Base-by-base conservation (phyloP, 37 sponge, comb jelly and placozoan species). In the Corticium candelabrum region DNA sequence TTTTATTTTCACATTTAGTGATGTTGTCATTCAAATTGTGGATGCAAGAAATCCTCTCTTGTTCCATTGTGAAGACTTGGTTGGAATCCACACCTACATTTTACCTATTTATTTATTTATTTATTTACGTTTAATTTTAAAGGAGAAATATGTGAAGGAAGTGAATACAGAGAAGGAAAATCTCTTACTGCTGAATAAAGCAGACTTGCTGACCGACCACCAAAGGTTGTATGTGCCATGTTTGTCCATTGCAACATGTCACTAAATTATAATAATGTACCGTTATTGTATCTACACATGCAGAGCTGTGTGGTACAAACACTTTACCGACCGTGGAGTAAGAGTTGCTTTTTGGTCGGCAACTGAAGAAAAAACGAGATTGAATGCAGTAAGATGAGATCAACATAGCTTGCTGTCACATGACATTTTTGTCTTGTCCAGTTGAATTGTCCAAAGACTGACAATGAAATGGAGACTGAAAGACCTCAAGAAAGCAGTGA, bases 21-120 rank as follows among this genome's bases (percentile, higher is more conserved):
- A 95, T 40, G 68, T 91, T 11, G 86, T 95, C 37, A 90, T 95
- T 1, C 96, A 95, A 82, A 95, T 95, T 69, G 90, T 95, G 29
- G 96, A 95, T 76, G 92, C 92, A 1, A 79, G 96, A 35, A 91
- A 91, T 57, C 96, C 96, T 1, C 82, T 95, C 0, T 77, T 95
- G 34, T 95, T 89, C 41, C 76, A 80, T 11, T 95, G 90, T 69
- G 86, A 89, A 74, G 96, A 95, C 43, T 69, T 95, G 84, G 90
- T 89, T 32, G 31, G 36, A 30, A 27, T 50, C 62, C 62, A 50
- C 21, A 50, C 21, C 15, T 50, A 11, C 62, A 50, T 50, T 27
- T 21, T 50, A 27, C n/a, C n/a, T n/a, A n/a, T n/a, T n/a, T n/a
- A n/a, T n/a, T n/a, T n/a, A n/a, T n/a, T n/a, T n/a, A n/a, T n/a